phyloP scores from a whole-genome alignment of 2,797 vertebrate genomes.

The Etheostoma perlongum region DNA sequence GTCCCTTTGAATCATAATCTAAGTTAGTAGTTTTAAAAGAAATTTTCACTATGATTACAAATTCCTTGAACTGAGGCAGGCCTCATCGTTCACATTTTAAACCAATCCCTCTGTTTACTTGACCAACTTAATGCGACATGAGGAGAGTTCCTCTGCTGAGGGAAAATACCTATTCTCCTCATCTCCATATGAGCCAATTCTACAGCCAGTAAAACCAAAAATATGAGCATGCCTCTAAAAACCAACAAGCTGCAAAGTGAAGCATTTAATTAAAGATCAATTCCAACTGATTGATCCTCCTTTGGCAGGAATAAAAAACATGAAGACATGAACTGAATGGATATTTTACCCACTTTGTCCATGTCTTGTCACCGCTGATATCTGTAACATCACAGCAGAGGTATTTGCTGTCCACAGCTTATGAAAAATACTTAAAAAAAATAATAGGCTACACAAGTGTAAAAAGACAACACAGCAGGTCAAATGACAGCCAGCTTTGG shows the following conservation, averaged over 20 bases:
- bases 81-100: constrained; percentile 10
- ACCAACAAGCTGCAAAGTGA: constrained; percentile 34
- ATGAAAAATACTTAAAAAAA: constrained; percentile 4
- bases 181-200: constrained; percentile 1
- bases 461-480: constrained; percentile 69
- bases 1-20: neutral
- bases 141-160: constrained; percentile 1
- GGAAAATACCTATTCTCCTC: neutral
- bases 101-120: constrained; percentile 2
- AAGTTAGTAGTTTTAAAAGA: constrained; percentile 3
- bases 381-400: constrained; percentile 21
- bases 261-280: constrained; percentile 21
- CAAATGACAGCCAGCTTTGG: constrained; percentile 44
- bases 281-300: constrained; percentile 1
- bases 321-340: neutral
- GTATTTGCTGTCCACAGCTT: constrained; percentile 24
- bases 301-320: constrained; percentile 14
- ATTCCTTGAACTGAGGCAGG: neutral
- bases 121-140: constrained; percentile 4
- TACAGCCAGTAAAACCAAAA: constrained; percentile 25
- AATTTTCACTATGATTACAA: neutral
- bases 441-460: constrained; percentile 41
- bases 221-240: constrained; percentile 5
- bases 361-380: constrained; percentile 18
- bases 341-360: constrained; percentile 10